These are phyloP conservation scores for Temnothorax ravouxi DNA, from an alignment of 2,888 invertebrate species.

Conservation along the genomic window DNA sequence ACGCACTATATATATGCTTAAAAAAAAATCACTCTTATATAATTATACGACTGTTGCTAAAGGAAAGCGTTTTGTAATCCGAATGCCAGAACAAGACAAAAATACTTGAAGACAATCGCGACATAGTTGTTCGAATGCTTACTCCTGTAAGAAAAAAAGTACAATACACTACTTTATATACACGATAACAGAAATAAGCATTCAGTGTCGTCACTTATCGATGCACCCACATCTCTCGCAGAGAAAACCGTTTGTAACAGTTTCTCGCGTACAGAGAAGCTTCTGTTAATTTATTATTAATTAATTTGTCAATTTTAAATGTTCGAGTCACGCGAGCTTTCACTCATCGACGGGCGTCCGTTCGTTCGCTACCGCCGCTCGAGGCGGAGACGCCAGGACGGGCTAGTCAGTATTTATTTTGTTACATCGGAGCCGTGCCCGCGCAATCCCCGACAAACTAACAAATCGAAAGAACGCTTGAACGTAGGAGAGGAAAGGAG, in stretches of 20 bases:
- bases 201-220: conserved; percentile 9
- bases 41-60: conserved; percentile 5
- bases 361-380: conserved; percentile 57
- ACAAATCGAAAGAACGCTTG: conserved; percentile 32
- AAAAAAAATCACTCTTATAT: conserved; percentile 3
- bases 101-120: conserved; percentile 15
- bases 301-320: not conserved
- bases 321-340: conserved; percentile 42
- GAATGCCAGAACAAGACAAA: not conserved
- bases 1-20: conserved; percentile 25
- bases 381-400: conserved; percentile 70
- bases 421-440: conserved; percentile 72
- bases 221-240: conserved; percentile 16
- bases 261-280: not conserved
- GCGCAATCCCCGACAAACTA: conserved; percentile 64
- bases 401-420: conserved; percentile 84
- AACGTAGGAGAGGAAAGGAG: conserved; percentile 5
- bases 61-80: conserved; percentile 39
- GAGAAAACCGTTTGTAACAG: conserved; percentile 21
- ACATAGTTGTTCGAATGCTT: conserved; percentile 24
- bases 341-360: conserved; percentile 18
- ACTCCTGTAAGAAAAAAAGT: conserved; percentile 8
- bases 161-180: conserved; percentile 15
- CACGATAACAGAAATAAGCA: conserved; percentile 22
- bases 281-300: conserved; percentile 2